Base-by-base conservation (phyloP, 2,888 invertebrate genomes). In the Tromatobia lineatoria region DNA sequence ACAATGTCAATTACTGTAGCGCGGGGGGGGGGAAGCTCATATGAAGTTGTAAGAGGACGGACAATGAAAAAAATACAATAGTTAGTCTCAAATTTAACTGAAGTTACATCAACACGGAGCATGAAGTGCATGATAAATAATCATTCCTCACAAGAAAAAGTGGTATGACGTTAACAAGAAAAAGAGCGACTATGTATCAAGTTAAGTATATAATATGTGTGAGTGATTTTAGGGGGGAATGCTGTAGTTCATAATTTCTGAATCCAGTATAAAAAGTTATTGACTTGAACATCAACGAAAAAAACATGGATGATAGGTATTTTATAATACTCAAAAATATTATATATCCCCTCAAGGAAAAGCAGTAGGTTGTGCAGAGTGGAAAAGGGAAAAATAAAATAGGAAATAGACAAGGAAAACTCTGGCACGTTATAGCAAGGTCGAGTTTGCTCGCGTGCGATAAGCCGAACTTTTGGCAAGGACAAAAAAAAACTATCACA, bases 401-500 rank as follows among this genome's bases (percentile, higher is more conserved):
- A 15, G 25, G 74, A 23, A 20, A 57, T 11, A 57, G 71, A 42
- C 18, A 54, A 20, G 61, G 67, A 75, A 70, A 50, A 66, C 69
- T 70, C 45, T 47, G 69, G 81, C 57, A 86, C 79, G 80, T 83
- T 76, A 20, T 11, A 73, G 80, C 54, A 70, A 82, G 78, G 85
- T 81, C 76, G 83, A 87, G 88, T 87, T 89, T 89, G 83, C 87
- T 84, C 83, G 87, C 86, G 89, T 88, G 89, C 88, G 90, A 91
- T 90, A 90, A 90, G 89, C 89, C 86, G 88, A 83, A 83, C 83
- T 75, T 80, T 76, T 83, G 87, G 87, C 77, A 75, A 87, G 84
- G 82, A 67, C 74, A 64, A 80, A 83, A 50, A 61, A 71, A 85
- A 86, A 82, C 80, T 57, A 78, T 70, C 42, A 66, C 47, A 70